A percentile compares a stretch with the other conserved stretches of the same genome.
Conservation (phyloP, 1,140 invertebrate genomes). For the Pseudomyrmex dendroicus region DNA sequence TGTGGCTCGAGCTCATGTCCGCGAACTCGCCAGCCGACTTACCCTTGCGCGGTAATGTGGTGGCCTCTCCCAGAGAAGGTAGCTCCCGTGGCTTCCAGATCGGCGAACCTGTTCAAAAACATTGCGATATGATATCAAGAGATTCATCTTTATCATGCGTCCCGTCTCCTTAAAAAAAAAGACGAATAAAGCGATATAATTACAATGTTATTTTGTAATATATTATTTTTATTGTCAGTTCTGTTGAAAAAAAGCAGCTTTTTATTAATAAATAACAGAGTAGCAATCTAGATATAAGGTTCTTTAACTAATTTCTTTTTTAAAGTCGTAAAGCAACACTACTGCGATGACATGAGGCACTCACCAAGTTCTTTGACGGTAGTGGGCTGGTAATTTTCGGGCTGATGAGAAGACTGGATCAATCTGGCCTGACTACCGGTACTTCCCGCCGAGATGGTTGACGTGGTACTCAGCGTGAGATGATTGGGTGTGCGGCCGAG, state of each 20-base stretch:
- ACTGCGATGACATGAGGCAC: slow-evolving; percentile 66
- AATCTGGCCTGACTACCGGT: slow-evolving; percentile 96
- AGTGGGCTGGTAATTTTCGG: slow-evolving; percentile 94
- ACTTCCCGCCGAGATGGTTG: slow-evolving; percentile 96
- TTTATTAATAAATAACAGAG: too few relatives aligned
- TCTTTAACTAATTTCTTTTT: too few relatives aligned
- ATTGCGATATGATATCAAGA: slow-evolving; percentile 5
- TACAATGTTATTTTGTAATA: too few relatives aligned
- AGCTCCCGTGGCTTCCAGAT: slow-evolving; percentile 84
- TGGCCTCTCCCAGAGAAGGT: slow-evolving; percentile 83
- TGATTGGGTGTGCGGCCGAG: slow-evolving; percentile 96
- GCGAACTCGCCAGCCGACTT: slow-evolving; percentile 83
- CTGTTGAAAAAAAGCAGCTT: too few relatives aligned
- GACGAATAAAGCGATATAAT: neutral
- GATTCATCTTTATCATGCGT: neutral
- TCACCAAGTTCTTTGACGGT: slow-evolving; percentile 95
- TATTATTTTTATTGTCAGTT: too few relatives aligned
- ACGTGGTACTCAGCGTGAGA: slow-evolving; percentile 95
- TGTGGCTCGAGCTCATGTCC: slow-evolving; percentile 83
- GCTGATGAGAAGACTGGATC: slow-evolving; percentile 96
- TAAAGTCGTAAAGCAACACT: neutral
- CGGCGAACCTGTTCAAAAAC: slow-evolving; percentile 79
- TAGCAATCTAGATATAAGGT: too few relatives aligned
- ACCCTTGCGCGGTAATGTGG: slow-evolving; percentile 84
- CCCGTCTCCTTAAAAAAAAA: neutral